These are phyloP conservation scores for Platygyra sinensis DNA, from an alignment of 64 coral and sea anemone genomes.

Conservation along the genomic window DNA sequence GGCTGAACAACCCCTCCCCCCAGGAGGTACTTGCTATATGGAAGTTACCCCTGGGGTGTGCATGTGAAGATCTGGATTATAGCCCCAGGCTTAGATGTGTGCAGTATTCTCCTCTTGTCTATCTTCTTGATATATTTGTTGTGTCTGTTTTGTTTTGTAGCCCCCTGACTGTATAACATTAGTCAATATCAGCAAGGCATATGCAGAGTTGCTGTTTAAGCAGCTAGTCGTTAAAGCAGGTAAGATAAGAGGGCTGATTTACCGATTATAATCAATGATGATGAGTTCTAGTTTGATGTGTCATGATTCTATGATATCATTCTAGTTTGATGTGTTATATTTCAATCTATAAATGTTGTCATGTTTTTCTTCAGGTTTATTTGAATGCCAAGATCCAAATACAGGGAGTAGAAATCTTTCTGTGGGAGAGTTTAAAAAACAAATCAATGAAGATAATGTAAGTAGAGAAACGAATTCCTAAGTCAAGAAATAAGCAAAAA, in stretches of 20 bases:
- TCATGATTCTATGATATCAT: too few species aligned
- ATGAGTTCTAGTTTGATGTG: too few species aligned
- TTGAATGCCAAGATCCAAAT: constrained; percentile 35
- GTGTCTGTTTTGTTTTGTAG: neutral
- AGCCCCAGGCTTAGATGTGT: too few species aligned
- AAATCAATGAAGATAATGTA: constrained; percentile 21
- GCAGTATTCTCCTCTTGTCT: neutral
- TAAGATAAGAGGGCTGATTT: neutral
- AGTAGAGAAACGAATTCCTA: neutral
- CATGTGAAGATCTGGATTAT: too few species aligned
- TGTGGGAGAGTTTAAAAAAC: constrained; percentile 1
- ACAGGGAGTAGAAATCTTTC: constrained; percentile 44
- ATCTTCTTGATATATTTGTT: neutral
- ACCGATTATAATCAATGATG: too few species aligned
- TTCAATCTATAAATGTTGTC: neutral
- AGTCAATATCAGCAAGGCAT: constrained; percentile 3
- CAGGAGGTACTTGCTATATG: too few species aligned
- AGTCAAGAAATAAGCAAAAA: too few species aligned
- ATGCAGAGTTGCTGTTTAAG: constrained; percentile 8
- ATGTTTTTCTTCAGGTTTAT: constrained; percentile 20
- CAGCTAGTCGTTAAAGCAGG: constrained; percentile 34
- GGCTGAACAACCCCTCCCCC: too few species aligned
- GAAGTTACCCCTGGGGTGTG: too few species aligned
- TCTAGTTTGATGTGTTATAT: too few species aligned
- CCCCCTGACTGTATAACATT: neutral